Evolutionary conservation across 92 coral and sea anemone genomes (phyloP).

Genomic region (Anthopleura xanthogrammica): DNA sequence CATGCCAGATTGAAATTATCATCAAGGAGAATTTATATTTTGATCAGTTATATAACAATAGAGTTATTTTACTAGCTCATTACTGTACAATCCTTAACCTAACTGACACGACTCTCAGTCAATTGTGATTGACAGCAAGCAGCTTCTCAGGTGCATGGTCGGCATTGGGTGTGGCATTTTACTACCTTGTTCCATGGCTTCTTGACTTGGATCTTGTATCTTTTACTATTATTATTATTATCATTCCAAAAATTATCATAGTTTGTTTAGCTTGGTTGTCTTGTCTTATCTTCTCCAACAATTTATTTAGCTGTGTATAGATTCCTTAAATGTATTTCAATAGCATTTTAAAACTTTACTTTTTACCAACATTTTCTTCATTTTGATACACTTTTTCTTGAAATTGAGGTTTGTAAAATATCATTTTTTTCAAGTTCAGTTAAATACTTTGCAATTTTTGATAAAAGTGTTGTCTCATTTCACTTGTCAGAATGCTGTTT

Average conservation of each 20-base stretch:
- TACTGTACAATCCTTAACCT: constrained; percentile 22
- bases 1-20: neutral
- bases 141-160: constrained; percentile 2
- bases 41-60: neutral
- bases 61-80: neutral
- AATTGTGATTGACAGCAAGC: constrained; percentile 8
- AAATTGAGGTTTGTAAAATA: constrained; percentile 2
- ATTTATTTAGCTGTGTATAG: neutral
- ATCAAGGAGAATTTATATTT: neutral
- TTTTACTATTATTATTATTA: constrained; percentile 12
- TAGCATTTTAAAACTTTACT: neutral
- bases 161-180: constrained; percentile 7
- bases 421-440: neutral
- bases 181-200: constrained; percentile 7
- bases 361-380: neutral
- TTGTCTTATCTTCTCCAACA: neutral
- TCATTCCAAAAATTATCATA: too few relatives aligned
- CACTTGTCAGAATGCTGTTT: constrained; percentile 69
- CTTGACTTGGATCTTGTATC: constrained; percentile 29
- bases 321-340: constrained; percentile 2
- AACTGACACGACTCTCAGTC: neutral
- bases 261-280: neutral
- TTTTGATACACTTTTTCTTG: neutral
- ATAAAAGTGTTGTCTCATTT: neutral
- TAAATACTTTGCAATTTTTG: neutral